These are phyloP conservation scores for Falco columbarius DNA, from an alignment of 2,797 vertebrate genomes.

Conservation along the genomic window DNA sequence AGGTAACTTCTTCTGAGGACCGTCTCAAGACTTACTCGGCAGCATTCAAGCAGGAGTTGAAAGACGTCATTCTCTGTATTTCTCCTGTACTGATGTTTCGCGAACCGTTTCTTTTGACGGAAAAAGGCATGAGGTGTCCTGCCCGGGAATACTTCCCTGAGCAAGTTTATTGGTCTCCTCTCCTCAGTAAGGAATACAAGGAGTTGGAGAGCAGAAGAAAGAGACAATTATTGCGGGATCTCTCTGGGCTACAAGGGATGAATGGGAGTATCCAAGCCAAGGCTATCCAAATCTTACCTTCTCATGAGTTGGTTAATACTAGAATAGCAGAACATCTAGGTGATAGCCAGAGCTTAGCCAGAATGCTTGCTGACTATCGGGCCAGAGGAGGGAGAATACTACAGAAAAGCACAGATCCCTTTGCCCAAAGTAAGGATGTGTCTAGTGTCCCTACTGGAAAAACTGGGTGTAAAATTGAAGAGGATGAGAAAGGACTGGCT, in stretches of 20 bases:
- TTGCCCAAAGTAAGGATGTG: slow-evolving; percentile 78
- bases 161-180: slow-evolving; percentile 91
- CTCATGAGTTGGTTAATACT: slow-evolving; percentile 87
- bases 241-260: slow-evolving; percentile 78
- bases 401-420: slow-evolving; percentile 85
- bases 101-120: slow-evolving; percentile 91
- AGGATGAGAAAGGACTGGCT: slow-evolving; percentile 85
- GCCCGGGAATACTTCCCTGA: slow-evolving; percentile 96
- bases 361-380: slow-evolving; percentile 93
- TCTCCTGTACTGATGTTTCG: slow-evolving; percentile 93
- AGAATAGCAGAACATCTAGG: slow-evolving; percentile 88
- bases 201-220: slow-evolving; percentile 92
- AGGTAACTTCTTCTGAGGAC: slow-evolving; percentile 91
- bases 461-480: slow-evolving; percentile 79
- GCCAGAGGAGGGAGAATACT: slow-evolving; percentile 92
- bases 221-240: slow-evolving; percentile 90
- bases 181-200: slow-evolving; percentile 93
- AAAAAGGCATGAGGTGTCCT: slow-evolving; percentile 89
- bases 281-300: slow-evolving; percentile 85
- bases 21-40: slow-evolving; percentile 88
- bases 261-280: slow-evolving; percentile 80
- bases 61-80: slow-evolving; percentile 95
- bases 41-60: slow-evolving; percentile 93
- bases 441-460: slow-evolving; percentile 50
- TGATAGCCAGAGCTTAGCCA: slow-evolving; percentile 85